Percentiles rank a stretch among this genome's conserved stretches.
Conservation (phyloP, 30 jellyfish, hydroid and myxozoan species). For the Hydra vulgaris region DNA sequence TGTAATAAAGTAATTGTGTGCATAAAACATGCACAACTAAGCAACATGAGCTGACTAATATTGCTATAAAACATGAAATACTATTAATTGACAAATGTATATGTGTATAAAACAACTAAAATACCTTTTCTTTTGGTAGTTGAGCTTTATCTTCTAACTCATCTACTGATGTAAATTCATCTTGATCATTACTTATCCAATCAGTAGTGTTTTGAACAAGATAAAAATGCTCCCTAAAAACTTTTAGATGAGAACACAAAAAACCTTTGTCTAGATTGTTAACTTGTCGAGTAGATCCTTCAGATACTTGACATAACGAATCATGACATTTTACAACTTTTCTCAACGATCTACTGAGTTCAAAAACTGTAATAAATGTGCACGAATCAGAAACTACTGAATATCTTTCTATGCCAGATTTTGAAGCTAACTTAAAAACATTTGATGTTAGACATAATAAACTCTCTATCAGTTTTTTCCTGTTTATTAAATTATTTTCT, state of each 20-base stretch:
- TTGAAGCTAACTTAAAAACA: constrained; percentile 1
- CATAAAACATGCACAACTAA: not conserved
- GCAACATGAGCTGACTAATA: not conserved
- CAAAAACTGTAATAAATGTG: not conserved
- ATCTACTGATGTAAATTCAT: not conserved
- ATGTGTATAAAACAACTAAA: not conserved
- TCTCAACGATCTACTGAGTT: not conserved
- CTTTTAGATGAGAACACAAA: constrained; percentile 4
- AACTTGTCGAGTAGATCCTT: not conserved
- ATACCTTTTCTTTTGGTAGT: not conserved
- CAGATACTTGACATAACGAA: not conserved
- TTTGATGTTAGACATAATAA: not conserved
- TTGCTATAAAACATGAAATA: not conserved
- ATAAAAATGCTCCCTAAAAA: not conserved
- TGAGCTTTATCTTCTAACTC: not conserved
- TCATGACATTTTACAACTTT: constrained; percentile 7
- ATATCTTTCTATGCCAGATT: not conserved
- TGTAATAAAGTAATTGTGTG: not conserved
- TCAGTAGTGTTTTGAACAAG: constrained; percentile 2
- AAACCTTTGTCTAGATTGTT: not conserved
- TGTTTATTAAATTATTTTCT: not conserved
- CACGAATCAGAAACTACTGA: constrained; percentile 10
- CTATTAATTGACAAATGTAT: not conserved
- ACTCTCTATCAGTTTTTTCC: not conserved
- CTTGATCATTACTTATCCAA: not conserved